phyloP scores from a whole-genome alignment of 2,113 vertebrate species.

The Sphyrna mokarran region DNA sequence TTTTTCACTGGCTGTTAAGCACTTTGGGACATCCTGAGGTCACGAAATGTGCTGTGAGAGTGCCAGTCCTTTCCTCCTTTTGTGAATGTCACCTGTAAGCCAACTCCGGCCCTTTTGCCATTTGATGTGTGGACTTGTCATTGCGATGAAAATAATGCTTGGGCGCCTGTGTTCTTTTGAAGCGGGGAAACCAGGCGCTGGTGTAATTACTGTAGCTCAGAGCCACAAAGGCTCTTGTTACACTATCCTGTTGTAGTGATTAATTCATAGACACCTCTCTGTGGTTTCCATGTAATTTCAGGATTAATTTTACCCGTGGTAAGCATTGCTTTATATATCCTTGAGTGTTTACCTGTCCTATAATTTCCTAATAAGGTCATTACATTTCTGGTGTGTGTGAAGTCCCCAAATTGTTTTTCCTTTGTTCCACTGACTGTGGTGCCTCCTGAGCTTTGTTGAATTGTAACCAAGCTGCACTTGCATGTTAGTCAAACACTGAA shows the following conservation, averaged over 20 bases:
- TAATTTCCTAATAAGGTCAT: background rate
- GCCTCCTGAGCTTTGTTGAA: background rate
- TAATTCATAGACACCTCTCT: background rate
- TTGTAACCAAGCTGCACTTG: background rate
- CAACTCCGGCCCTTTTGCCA: background rate
- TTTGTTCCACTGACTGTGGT: background rate
- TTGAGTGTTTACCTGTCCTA: background rate
- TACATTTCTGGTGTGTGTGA: background rate
- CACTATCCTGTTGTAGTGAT: background rate
- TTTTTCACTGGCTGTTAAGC: background rate
- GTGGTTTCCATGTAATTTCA: constrained; percentile 1
- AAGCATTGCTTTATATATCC: background rate
- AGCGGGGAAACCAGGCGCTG: background rate
- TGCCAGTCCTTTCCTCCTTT: background rate
- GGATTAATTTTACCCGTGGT: background rate
- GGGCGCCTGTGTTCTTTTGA: background rate
- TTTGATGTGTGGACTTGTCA: background rate
- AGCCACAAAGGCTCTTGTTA: background rate
- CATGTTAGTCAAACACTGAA: background rate
- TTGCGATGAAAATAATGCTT: background rate
- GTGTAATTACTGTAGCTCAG: background rate
- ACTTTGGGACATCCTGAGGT: background rate
- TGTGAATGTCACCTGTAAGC: background rate
- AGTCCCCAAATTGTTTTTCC: background rate
- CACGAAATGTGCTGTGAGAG: background rate